Conservation (phyloP, 1,140 invertebrate genomes). For the Apocrypta bakeri region DNA sequence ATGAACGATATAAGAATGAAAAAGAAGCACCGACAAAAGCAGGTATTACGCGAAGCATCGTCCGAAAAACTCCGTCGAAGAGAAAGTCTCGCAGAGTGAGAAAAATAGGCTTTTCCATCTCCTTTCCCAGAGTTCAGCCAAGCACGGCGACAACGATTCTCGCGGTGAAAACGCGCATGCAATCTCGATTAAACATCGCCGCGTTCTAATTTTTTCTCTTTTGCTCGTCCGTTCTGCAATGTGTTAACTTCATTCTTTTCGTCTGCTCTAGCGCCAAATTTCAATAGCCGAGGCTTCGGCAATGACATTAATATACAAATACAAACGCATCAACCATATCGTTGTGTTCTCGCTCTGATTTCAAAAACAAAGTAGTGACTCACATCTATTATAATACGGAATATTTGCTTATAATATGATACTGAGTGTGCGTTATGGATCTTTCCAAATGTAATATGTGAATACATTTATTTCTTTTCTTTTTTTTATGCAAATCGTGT, state of each 20-base stretch:
- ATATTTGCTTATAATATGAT: too few species aligned
- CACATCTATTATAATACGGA: too few species aligned
- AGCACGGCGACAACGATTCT: conserved; percentile 22
- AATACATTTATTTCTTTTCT: too few species aligned
- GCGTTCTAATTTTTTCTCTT: background rate
- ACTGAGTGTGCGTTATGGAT: too few species aligned
- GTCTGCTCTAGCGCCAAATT: background rate
- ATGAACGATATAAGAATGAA: background rate
- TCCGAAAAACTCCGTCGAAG: conserved; percentile 1
- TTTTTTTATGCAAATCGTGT: too few species aligned
- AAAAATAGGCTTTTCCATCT: conserved; percentile 22
- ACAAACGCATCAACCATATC: background rate
- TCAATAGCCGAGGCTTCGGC: conserved; percentile 16
- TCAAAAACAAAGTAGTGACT: too few species aligned
- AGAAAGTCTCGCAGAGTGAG: conserved; percentile 11
- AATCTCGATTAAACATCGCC: conserved; percentile 6
- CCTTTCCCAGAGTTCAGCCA: conserved; percentile 2
- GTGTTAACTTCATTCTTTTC: too few species aligned
- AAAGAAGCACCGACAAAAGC: background rate
- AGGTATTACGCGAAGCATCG: background rate
- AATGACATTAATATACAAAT: conserved; percentile 23
- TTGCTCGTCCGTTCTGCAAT: background rate
- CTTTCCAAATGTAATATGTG: too few species aligned
- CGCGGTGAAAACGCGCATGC: conserved; percentile 17
- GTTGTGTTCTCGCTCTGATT: background rate